Conservation (phyloP, 2,888 invertebrate species). For the Pseudeuparius sepicola region DNA sequence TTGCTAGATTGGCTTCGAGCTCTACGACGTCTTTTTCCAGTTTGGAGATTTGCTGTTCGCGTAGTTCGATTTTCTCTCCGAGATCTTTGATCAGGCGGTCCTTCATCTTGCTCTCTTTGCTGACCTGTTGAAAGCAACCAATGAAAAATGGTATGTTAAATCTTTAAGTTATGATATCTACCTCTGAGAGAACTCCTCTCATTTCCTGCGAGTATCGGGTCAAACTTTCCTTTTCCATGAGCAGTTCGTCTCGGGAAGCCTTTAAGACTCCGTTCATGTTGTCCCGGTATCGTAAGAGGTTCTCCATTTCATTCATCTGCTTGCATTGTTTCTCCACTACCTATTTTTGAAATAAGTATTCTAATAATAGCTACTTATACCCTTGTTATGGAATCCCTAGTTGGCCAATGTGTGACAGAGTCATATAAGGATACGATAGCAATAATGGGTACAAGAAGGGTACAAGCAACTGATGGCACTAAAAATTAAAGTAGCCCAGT, state of each 20-base stretch:
- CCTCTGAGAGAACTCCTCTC: slow-evolving; percentile 30
- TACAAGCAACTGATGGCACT: no score
- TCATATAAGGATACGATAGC: no score
- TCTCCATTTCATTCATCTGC: slow-evolving; percentile 51
- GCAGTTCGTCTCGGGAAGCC: slow-evolving; percentile 42
- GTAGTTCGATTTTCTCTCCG: slow-evolving; percentile 29
- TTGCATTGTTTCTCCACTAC: slow-evolving; percentile 50
- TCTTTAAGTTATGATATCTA: no score
- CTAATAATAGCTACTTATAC: no score
- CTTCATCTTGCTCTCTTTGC: slow-evolving; percentile 26
- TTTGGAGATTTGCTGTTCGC: slow-evolving; percentile 27
- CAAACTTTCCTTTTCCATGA: slow-evolving; percentile 42
- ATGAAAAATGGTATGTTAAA: not conserved
- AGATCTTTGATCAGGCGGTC: slow-evolving; percentile 31
- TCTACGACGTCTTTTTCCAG: slow-evolving; percentile 31
- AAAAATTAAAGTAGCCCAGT: no score
- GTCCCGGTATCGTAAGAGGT: slow-evolving; percentile 50
- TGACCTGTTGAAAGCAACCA: slow-evolving; percentile 15
- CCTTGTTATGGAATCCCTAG: no score
- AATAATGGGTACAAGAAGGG: no score
- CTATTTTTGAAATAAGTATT: no score
- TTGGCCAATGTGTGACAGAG: no score
- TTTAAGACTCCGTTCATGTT: slow-evolving; percentile 51
- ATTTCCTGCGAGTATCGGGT: slow-evolving; percentile 33
- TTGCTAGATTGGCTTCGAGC: slow-evolving; percentile 29